Evolutionary conservation across 2,113 vertebrate species (phyloP).

Genomic region (Caracal caracal): DNA sequence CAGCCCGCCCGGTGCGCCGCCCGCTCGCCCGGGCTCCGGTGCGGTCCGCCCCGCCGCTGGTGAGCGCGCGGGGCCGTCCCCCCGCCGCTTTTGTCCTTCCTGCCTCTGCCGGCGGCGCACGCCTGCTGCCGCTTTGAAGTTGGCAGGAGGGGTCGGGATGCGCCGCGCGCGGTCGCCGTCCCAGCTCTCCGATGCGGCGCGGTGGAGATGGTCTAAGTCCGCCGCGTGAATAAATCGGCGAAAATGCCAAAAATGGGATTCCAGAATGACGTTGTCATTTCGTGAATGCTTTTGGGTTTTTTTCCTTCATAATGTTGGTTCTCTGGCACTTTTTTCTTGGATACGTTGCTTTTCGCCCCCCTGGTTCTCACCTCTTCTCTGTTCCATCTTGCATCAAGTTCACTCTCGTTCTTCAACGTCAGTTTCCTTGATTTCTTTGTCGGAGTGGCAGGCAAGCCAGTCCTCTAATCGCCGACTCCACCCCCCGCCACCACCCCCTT

Average conservation of each 20-base stretch:
- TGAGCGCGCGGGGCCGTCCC: too few species aligned
- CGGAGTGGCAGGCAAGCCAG: not conserved
- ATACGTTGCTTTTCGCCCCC: rapidly evolving
- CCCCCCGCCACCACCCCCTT: not conserved
- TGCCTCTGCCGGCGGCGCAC: rapidly evolving
- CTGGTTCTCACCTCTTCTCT: rapidly evolving
- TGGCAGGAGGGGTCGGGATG: rapidly evolving
- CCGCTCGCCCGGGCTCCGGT: not conserved
- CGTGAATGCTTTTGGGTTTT: not conserved
- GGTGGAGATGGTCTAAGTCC: not conserved
- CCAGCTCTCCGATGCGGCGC: rapidly evolving
- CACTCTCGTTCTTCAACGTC: not conserved
- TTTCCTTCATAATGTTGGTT: not conserved
- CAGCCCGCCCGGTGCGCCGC: not conserved
- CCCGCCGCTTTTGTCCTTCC: too few species aligned
- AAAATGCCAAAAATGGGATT: not conserved
- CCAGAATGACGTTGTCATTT: not conserved
- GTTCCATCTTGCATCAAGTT: not conserved
- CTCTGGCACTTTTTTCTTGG: not conserved
- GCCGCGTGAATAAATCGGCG: not conserved
- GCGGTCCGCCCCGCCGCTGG: too few species aligned
- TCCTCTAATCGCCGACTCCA: not conserved
- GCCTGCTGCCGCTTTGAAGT: not conserved
- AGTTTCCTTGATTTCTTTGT: not conserved
- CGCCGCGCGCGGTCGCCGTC: rapidly evolving